Conservation (phyloP, 2,888 invertebrate genomes). For the Argyresthia goedartella region DNA sequence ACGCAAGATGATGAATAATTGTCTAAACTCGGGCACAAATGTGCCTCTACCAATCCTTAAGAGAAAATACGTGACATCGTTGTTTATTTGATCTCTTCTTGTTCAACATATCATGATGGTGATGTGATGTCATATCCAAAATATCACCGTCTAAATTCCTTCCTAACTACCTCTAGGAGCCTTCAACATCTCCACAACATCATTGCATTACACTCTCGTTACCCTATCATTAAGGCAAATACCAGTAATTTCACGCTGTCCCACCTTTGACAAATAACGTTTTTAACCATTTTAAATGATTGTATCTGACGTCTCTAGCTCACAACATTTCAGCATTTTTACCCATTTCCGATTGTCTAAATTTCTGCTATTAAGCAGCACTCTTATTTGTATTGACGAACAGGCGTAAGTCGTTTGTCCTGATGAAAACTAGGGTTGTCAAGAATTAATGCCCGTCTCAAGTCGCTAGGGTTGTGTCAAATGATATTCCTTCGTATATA, state of each 20-base stretch:
- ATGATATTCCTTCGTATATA: conserved; percentile 14
- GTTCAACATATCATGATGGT: no score
- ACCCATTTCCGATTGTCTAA: not conserved
- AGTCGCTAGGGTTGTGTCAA: conserved; percentile 11
- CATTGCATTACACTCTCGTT: conserved; percentile 15
- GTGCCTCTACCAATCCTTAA: no score
- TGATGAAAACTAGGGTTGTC: not conserved
- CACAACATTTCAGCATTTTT: not conserved
- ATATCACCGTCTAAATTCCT: not conserved
- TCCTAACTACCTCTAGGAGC: conserved; percentile 3
- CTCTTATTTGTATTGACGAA: not conserved
- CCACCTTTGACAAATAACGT: conserved; percentile 19
- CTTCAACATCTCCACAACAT: conserved; percentile 4
- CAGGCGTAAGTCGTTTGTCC: not conserved
- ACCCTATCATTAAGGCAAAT: conserved; percentile 17
- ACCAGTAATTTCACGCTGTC: conserved; percentile 18
- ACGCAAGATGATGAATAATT: no score
- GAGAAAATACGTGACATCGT: no score
- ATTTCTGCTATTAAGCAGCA: not conserved
- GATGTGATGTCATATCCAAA: not conserved
- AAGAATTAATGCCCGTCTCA: conserved; percentile 5
- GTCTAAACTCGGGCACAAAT: no score
- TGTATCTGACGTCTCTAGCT: conserved; percentile 5
- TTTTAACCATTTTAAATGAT: conserved; percentile 19
- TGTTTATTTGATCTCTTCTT: no score